Base-by-base conservation (phyloP, 2,888 invertebrate genomes). In the Dromius quadrimaculatus region DNA sequence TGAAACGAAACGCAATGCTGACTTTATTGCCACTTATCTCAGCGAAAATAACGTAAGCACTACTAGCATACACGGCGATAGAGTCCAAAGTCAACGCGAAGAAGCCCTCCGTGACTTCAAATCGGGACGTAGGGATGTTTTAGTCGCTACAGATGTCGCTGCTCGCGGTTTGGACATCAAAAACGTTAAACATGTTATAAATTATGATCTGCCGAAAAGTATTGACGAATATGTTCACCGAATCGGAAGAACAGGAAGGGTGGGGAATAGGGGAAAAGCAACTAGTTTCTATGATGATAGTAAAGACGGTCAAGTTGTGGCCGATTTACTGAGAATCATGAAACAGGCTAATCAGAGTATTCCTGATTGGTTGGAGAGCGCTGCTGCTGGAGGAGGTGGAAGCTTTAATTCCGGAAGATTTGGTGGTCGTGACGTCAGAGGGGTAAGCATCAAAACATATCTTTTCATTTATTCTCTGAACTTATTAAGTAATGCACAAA, bases 181-280 rank as follows among this genome's bases (percentile, higher is more conserved):
- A 74, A 91, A 92, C 66, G 92, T 96, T 0, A 88, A 90, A 2
- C 94, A 95, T 76, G 97, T 98, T 0, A 89, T 97, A 11, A 98
- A 98, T 81, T 97, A 89, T 78, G 97, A 98, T 80, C 85, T 98
- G 77, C 97, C 97, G 0, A 89, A 90, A 71, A 88, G 88, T 73
- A 92, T 97, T 73, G 97, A 97, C 75, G 97, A 97, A 76, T 98
- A 97, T 76, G 96, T 97, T 0, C 98, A 98, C 82, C 86, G 97
- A 70, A 95, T 98, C 75, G 98, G 98, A 0, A 87, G 98, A 74
- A 98, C 98, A 2, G 98, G 97, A 0, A 88, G 98, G 73, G 94
- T 98, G 0, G 97, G 97, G 8, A 94, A 94, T 78, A 85, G 90
- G 32, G 98, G 98, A 1, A 91, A 87, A 74, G 92, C 97, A 0